Conservation (phyloP, 2,797 vertebrate genomes). For the Gallinago nigripennis region DNA sequence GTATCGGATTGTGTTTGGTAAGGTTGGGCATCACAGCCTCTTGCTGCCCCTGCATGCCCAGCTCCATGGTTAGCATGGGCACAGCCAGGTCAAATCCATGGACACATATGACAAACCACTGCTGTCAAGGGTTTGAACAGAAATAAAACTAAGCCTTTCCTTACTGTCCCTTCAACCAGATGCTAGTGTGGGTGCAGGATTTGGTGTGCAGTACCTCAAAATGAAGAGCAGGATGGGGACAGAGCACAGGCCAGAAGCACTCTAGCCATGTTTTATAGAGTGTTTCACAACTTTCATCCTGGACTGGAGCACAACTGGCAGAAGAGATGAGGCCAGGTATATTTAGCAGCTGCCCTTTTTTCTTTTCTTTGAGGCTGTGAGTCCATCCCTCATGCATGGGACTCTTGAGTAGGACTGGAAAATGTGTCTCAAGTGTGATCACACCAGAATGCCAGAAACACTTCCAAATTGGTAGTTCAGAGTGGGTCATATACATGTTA, state of each 20-base stretch:
- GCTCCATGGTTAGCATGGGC: background rate
- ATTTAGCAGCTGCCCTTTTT: background rate
- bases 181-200: background rate
- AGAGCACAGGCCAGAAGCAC: background rate
- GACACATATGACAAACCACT: background rate
- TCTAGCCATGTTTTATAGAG: background rate
- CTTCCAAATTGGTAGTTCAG: background rate
- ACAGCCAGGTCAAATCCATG: background rate
- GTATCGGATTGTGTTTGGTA: background rate
- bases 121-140: background rate
- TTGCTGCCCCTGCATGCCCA: background rate
- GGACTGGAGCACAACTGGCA: background rate
- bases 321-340: background rate
- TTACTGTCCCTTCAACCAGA: background rate
- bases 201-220: background rate
- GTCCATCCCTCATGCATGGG: background rate
- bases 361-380: background rate
- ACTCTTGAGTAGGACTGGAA: background rate
- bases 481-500: background rate
- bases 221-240: background rate
- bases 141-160: background rate
- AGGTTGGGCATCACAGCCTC: background rate
- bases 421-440: background rate
- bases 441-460: background rate
- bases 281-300: background rate